Evolutionary conservation across 2,888 invertebrate species (phyloP).

Genomic region (Drosophila antonietae): DNA sequence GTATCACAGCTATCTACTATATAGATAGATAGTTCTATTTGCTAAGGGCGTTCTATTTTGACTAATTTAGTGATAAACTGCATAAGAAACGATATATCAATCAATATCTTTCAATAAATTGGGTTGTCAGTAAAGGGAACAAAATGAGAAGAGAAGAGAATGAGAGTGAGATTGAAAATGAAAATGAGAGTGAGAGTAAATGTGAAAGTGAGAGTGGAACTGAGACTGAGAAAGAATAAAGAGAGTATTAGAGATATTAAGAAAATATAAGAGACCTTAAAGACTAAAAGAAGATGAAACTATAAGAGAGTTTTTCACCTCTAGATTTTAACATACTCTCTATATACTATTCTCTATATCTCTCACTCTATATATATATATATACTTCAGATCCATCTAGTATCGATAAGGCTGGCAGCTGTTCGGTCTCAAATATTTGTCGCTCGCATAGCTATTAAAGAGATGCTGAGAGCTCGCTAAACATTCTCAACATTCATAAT

Average conservation of each 20-base stretch:
- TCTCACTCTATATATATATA: neutral
- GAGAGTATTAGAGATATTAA: neutral
- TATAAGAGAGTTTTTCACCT: neutral
- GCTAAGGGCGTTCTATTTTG: slow-evolving; percentile 2
- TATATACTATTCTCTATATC: too few relatives aligned
- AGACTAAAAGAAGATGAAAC: too few relatives aligned
- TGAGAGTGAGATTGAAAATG: neutral
- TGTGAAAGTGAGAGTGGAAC: too few relatives aligned
- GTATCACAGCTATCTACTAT: slow-evolving; percentile 3
- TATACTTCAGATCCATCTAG: neutral
- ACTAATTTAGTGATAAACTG: neutral
- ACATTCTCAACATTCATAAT: slow-evolving; percentile 60
- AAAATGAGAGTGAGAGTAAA: too few relatives aligned
- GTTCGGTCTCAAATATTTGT: slow-evolving; percentile 18
- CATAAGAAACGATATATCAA: neutral
- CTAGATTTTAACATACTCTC: neutral
- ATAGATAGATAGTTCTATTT: slow-evolving; percentile 4
- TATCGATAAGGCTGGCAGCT: slow-evolving; percentile 2
- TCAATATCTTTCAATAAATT: neutral
- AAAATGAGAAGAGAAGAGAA: neutral
- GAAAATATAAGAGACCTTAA: neutral
- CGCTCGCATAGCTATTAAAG: slow-evolving; percentile 19
- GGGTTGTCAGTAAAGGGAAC: slow-evolving; percentile 3
- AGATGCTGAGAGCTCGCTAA: slow-evolving; percentile 19
- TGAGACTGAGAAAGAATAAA: neutral